Percentiles rank a stretch among this genome's conserved stretches.
These are phyloP conservation scores for Drosophila melanica DNA, from an alignment of 1,140 invertebrate genomes.

Conservation along the genomic window DNA sequence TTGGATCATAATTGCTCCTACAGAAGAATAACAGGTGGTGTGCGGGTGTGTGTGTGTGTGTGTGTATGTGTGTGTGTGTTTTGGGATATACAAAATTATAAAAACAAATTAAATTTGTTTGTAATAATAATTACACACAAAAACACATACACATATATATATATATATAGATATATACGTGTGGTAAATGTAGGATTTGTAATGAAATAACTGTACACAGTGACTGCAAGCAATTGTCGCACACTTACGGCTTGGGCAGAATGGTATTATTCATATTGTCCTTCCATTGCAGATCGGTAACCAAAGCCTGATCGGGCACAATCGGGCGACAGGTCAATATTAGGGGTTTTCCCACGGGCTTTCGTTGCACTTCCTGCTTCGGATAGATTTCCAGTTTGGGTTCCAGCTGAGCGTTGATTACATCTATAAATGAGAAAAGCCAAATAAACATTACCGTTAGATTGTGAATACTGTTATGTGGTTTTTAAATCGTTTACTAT, in stretches of 20 bases:
- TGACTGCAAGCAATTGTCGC: not conserved
- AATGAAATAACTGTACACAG: not conserved
- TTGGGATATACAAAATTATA: conserved; percentile 11
- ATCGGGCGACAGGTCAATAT: conserved; percentile 89
- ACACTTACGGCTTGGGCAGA: conserved; percentile 86
- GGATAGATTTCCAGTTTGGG: conserved; percentile 88
- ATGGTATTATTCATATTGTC: conserved; percentile 88
- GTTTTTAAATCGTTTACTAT: no score
- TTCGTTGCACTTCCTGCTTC: conserved; percentile 87
- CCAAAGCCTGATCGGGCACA: conserved; percentile 86
- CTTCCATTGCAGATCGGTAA: conserved; percentile 89
- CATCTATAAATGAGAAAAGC: conserved; percentile 57
- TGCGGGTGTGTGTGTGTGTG: conserved; percentile 29
- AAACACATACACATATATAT: conserved; percentile 1
- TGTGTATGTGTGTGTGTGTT: conserved; percentile 36
- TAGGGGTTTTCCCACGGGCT: conserved; percentile 88
- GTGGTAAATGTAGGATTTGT: not conserved
- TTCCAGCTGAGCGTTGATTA: conserved; percentile 57
- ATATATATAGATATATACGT: not conserved
- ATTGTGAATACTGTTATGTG: no score
- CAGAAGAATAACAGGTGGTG: conserved; percentile 44
- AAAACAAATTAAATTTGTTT: conserved; percentile 1
- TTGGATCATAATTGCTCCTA: conserved; percentile 83
- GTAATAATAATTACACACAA: conserved; percentile 4
- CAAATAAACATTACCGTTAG: no score